Base-by-base conservation (phyloP, 2,113 vertebrate species). In the Pelmatolapia mariae region DNA sequence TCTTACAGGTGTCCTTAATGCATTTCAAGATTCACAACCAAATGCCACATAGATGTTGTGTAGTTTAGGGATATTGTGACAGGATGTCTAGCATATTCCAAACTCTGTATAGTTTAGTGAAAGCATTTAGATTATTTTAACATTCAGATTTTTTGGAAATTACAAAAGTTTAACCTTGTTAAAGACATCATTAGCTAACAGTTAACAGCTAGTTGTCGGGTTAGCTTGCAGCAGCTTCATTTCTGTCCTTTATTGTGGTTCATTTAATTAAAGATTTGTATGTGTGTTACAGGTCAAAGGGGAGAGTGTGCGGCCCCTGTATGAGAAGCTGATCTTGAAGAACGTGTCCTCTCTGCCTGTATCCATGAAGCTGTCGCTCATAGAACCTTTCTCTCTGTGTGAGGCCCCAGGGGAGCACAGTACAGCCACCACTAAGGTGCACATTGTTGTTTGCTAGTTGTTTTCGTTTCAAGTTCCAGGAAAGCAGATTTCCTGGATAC, bases 321-420 rank as follows among this genome's bases (percentile, higher is more conserved):
- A 79, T 36, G 71, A 87, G 56, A 87, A 66, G 71, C 10, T 87
- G 15, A 31, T 78, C 4, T 31, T 78, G 16, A 78, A 78, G 43
- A 99, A 98, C 18, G 24, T 96, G 29, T 98, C 97, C 0, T 92
- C 89, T 19, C 91, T 98, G 85, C 91, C 96, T 0, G 84, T 99
- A 16, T 95, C 86, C 1, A 1, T 98, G 38, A 73, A 18, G 68
- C 0, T 73, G 13, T 73, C 13, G 8, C 68, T 73, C 8, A 45
- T 73, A 18, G 38, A 73, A 45, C 68, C 68, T 45, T 73, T 73
- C 68, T 73, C 38, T 73, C 5, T 73, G 68, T 73, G 68, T 73
- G 40, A 45, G 40, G 38, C 68, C 5, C 2, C 68, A 1, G 95
- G 88, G 24, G 91, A 91, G 47, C 40, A 33, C 1, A 84, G 83